Percentiles rank a stretch among this genome's conserved stretches.
phyloP scores from a whole-genome alignment of 2,113 vertebrate genomes.

The Garra rufa region DNA sequence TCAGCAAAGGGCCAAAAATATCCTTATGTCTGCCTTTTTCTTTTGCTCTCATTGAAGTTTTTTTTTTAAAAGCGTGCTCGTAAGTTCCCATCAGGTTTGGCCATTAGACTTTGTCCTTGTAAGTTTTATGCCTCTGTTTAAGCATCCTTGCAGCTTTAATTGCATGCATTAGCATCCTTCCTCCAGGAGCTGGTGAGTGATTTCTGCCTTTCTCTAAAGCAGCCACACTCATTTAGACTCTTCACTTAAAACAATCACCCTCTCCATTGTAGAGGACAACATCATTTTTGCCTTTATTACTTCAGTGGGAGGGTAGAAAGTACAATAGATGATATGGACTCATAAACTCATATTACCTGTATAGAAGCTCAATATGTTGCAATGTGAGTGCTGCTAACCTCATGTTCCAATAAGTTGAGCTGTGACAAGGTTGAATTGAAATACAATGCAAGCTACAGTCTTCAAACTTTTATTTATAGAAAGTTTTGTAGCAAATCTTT shows the following conservation, averaged over 20 bases:
- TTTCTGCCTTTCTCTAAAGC: neutral
- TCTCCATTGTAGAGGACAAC: neutral
- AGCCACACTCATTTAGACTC: neutral
- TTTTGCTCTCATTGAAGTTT: neutral
- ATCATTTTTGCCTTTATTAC: neutral
- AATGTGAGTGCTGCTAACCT: neutral
- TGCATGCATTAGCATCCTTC: constrained; percentile 42
- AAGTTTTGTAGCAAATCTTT: neutral
- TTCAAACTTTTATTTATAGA: too few species aligned
- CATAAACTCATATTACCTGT: neutral
- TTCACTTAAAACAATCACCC: constrained; percentile 15
- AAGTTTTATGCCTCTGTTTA: neutral
- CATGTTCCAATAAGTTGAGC: neutral
- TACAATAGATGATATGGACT: neutral
- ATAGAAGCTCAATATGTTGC: neutral
- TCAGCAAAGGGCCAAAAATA: constrained; percentile 39
- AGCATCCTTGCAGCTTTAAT: constrained; percentile 39
- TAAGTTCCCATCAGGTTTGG: constrained; percentile 9
- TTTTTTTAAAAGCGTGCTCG: neutral
- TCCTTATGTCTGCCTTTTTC: neutral
- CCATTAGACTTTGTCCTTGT: constrained; percentile 20
- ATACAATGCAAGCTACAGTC: neutral
- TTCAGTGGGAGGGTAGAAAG: neutral
- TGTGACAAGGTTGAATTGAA: neutral
- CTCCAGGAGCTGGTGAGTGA: neutral